Base-by-base conservation (phyloP, 2,113 vertebrate genomes). In the Acrocephalus arundinaceus region DNA sequence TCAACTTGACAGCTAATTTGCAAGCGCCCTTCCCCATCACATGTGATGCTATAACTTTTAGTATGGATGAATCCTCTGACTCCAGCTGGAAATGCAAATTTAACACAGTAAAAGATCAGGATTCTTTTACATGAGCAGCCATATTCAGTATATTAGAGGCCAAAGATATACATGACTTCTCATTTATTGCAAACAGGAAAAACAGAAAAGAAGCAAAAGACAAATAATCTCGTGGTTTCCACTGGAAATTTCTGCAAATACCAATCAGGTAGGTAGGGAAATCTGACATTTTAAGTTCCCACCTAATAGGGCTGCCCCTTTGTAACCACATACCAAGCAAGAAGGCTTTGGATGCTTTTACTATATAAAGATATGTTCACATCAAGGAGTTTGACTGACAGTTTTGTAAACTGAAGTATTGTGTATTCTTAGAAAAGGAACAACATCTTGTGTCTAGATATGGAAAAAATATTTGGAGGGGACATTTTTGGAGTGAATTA, bases 281-380 rank as follows among this genome's bases (percentile, higher is more conserved):
- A 96, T 86, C 55, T 65, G 81, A 76, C 77, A 94, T 91, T 49
- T 76, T 41, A 91, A 51, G 33, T 92, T 97, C 68, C 54, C 52
- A 89, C 77, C 71, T 92, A 83, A 73, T n/a, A 92, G 78, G 59
- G 58, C 84, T 94, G 67, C 43, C 41, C 65, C 71, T 87, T 91
- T 90, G 46, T 82, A 90, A 22, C 51, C 17, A 57, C 51, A 35
- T 75, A 45, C 85, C 89, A 87, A 67, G 45, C 66, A 65, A 70
- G 77, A 31, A 66, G 58, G 65, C 86, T 97, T 97, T 87, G 80
- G 11, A 97, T 97, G 66, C 85, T 95, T 98, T 97, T 98, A 93
- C 98, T 98, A 97, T 97, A 97, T 97, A 97, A 98, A 98, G 97
- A 94, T 95, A 92, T 85, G 79, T 87, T 95, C 79, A 91, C 23